Conservation (phyloP, 2,113 vertebrate genomes). For the Hydrochoerus hydrochaeris region DNA sequence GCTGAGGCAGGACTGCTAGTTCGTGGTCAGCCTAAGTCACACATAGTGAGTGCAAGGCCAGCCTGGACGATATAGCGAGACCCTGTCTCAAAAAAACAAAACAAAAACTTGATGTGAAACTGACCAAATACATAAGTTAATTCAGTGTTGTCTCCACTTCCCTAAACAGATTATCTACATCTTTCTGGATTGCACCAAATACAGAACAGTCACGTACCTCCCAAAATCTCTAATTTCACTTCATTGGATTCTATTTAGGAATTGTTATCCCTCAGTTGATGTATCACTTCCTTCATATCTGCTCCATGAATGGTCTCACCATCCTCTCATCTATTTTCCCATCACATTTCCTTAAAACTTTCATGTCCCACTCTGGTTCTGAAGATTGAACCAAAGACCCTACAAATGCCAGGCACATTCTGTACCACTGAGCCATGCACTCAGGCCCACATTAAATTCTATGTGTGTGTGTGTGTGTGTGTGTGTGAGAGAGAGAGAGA, state of each 20-base stretch:
- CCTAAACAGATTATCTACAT: background rate
- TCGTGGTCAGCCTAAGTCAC: too few species aligned
- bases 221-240: background rate
- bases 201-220: background rate
- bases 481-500: too few species aligned
- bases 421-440: background rate
- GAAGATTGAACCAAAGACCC: background rate
- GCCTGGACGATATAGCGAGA: background rate
- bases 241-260: background rate
- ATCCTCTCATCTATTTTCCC: conserved; percentile 1
- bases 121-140: conserved; percentile 16
- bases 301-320: conserved; percentile 6
- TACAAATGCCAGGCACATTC: background rate
- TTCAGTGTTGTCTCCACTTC: background rate
- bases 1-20: too few species aligned
- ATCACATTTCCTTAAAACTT: background rate
- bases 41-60: background rate
- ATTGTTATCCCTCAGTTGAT: background rate
- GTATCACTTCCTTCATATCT: background rate
- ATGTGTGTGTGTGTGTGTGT: background rate
- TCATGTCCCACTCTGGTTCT: background rate
- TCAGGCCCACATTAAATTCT: background rate
- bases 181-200: background rate
- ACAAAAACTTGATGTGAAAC: conserved; percentile 39
- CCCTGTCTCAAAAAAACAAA: background rate